Evolutionary conservation across 2,113 vertebrate genomes (phyloP).

Genomic region (Podilymbus podiceps): DNA sequence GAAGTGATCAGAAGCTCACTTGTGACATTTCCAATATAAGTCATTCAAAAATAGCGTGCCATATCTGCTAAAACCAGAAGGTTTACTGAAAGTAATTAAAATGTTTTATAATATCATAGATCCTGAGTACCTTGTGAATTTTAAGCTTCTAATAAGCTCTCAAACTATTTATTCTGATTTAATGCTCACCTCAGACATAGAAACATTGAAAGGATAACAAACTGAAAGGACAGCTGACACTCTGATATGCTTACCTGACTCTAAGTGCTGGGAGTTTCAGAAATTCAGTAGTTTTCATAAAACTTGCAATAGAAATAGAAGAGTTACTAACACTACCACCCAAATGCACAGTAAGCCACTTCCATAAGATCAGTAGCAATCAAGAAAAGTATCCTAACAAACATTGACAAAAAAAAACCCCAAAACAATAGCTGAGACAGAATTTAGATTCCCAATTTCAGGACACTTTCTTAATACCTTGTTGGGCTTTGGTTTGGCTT

Average conservation of each 20-base stretch:
- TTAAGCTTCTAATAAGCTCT: neutral
- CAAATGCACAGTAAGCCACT: neutral
- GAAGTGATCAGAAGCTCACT: neutral
- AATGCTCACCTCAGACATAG: neutral
- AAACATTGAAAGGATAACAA: neutral
- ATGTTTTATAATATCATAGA: neutral
- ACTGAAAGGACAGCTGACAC: neutral
- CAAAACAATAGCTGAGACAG: neutral
- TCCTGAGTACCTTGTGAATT: neutral
- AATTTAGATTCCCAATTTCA: neutral
- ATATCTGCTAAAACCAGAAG: neutral
- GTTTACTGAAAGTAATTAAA: neutral
- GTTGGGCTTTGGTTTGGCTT: neutral
- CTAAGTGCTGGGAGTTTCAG: neutral
- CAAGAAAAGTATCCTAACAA: neutral
- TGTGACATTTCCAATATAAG: neutral
- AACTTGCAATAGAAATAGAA: neutral
- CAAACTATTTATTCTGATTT: neutral
- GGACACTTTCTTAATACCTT: neutral
- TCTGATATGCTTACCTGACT: neutral
- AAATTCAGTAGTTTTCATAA: neutral
- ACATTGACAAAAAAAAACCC: neutral
- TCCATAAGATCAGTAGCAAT: neutral
- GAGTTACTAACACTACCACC: neutral
- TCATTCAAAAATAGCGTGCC: neutral